Conservation (phyloP, 2,113 vertebrate species). For the Struthio camelus region DNA sequence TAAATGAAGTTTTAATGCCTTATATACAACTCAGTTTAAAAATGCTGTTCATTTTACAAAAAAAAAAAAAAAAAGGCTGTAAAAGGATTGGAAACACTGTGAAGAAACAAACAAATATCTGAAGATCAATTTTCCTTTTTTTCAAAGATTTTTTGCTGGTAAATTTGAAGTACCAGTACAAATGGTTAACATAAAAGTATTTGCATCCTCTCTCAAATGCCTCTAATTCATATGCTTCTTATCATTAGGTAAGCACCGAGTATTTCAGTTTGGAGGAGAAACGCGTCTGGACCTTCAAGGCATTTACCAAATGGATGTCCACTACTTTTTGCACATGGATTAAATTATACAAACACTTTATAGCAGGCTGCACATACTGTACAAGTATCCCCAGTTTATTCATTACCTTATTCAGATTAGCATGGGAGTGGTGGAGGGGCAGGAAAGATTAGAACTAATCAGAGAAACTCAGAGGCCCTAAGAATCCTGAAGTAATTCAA, state of each 20-base stretch:
- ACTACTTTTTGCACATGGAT: neutral
- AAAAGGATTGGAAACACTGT: neutral
- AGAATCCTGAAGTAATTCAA: neutral
- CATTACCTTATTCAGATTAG: neutral
- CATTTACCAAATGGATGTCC: neutral
- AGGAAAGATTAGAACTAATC: neutral
- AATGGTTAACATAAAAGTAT: neutral
- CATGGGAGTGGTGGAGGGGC: rapidly evolving
- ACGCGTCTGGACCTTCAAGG: neutral
- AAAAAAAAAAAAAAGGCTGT: no score
- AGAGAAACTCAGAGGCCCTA: neutral
- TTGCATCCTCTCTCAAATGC: neutral
- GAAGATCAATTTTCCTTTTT: neutral
- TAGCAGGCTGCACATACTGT: rapidly evolving
- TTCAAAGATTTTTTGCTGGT: neutral
- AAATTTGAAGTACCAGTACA: neutral
- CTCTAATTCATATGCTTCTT: neutral
- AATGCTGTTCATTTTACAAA: neutral
- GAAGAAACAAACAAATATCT: neutral
- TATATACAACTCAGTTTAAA: neutral
- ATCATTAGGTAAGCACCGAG: neutral
- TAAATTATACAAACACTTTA: neutral
- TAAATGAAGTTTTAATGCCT: neutral
- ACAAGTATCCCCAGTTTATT: neutral
- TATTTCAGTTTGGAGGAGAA: neutral